Base-by-base conservation (phyloP, 2,888 invertebrate species). In the Cryptus viduatorius region DNA sequence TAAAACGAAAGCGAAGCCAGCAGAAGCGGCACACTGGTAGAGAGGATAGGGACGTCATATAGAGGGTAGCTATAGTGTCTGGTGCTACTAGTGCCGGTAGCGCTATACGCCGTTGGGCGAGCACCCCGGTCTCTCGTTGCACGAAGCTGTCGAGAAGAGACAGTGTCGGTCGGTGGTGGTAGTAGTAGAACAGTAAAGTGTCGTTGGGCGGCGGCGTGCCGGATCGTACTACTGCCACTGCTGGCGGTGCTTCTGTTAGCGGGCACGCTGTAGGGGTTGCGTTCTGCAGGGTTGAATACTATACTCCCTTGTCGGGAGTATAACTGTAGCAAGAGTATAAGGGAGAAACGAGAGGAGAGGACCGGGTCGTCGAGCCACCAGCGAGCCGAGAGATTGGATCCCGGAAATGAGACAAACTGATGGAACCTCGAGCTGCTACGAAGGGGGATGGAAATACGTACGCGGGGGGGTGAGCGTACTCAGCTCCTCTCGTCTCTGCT, bases 351-450 rank as follows among this genome's bases (percentile, higher is more conserved):
- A 83, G 87, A 83, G 75, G 76, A 69, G 80, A 82, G 83, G 83
- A 84, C 73, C 82, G 84, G 86, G 84, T 84, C 87, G 89, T 88
- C 88, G 89, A 88, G 88, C 87, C 88, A 88, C 86, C 88, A 89
- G 81, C 88, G 88, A 90, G 90, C 89, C 90, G 89, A 89, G 90
- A 93, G 91, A 92, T 93, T 92, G 92, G 92, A 92, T 93, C 89
- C 92, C 90, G 92, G 92, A 93, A 93, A 93, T 92, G 92, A 92
- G 92, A 92, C 91, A 91, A 92, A 92, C 91, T 91, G 90, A 91
- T 90, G 91, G 90, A 90, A 88, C 86, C 87, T 85, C 89, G 89
- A 90, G 89, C 86, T 87, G 88, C 61, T 69, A 65, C 69, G 73
- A 75, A 76, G 56, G 77, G 86, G 89, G 89, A 88, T 91, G 90